Percentiles rank a stretch among this genome's conserved stretches.
Evolutionary conservation across 2,113 vertebrate species (phyloP).

Genomic region (Daphoenositta chrysoptera): DNA sequence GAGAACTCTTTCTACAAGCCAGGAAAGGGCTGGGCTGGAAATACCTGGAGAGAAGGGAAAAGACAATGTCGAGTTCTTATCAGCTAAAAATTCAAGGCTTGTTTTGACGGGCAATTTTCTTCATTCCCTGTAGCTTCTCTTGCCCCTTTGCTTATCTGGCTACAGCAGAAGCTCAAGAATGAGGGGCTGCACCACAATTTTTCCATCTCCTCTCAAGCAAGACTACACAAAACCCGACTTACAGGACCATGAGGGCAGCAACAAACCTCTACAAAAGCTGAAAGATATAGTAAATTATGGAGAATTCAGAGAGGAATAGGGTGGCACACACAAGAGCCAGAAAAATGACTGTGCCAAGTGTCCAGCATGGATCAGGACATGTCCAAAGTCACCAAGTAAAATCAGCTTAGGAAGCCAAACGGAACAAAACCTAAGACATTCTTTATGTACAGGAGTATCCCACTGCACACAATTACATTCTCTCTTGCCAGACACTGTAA

Average conservation of each 20-base stretch:
- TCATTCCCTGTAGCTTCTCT: background rate
- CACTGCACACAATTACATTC: background rate
- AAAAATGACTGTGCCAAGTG: background rate
- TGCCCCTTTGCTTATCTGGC: background rate
- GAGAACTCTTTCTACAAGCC: background rate
- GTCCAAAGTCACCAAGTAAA: background rate
- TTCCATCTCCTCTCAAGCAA: background rate
- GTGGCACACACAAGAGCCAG: background rate
- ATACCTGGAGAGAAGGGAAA: background rate
- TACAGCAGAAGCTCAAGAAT: background rate
- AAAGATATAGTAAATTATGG: background rate
- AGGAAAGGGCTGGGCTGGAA: background rate
- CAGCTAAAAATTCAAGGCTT: background rate
- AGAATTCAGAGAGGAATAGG: background rate
- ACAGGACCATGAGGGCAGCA: background rate
- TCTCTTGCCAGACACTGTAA: background rate
- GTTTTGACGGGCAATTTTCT: background rate
- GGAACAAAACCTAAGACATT: background rate
- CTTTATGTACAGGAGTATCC: background rate
- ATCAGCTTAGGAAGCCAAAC: background rate
- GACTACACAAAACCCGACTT: background rate
- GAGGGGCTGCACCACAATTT: background rate
- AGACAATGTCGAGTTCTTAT: background rate
- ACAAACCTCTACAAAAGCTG: background rate
- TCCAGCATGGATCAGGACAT: background rate